A percentile compares a stretch with the other conserved stretches of the same genome.
phyloP scores from a whole-genome alignment of 2,113 vertebrate species.

The Eubucco bourcierii region DNA sequence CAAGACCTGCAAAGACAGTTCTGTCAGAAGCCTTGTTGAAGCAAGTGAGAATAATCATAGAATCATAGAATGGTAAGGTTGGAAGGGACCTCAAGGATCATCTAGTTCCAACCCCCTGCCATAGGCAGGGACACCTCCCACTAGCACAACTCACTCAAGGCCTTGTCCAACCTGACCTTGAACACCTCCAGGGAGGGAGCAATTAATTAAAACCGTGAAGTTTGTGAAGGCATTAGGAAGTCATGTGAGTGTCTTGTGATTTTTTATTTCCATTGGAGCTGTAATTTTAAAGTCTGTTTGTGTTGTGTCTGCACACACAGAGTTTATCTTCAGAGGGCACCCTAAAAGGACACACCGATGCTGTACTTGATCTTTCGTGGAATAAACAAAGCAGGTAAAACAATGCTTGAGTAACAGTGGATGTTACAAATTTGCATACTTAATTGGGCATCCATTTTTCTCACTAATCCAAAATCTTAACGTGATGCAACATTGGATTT shows the following conservation, averaged over 20 bases:
- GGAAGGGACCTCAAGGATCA: too few species aligned
- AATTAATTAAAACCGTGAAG: neutral
- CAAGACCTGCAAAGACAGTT: neutral
- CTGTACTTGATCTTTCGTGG: constrained; percentile 95
- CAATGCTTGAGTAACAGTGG: neutral
- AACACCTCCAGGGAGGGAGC: too few species aligned
- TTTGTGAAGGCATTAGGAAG: neutral
- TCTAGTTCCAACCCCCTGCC: too few species aligned
- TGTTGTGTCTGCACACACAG: constrained; percentile 67
- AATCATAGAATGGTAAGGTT: too few species aligned
- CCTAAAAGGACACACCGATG: constrained; percentile 85
- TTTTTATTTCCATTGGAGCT: neutral
- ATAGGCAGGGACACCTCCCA: too few species aligned
- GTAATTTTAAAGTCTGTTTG: neutral
- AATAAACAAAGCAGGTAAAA: constrained; percentile 89
- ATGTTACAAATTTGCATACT: neutral
- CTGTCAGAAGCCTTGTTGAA: neutral
- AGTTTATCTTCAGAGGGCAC: constrained; percentile 72
- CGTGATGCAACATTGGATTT: neutral
- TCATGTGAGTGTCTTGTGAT: neutral
- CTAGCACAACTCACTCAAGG: too few species aligned
- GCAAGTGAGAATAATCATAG: neutral
- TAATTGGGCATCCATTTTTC: neutral
- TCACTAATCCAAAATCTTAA: neutral
- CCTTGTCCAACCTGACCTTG: too few species aligned